A percentile compares a stretch with the other conserved stretches of the same genome.
Conservation (phyloP, 2,113 vertebrate genomes). For the Ranitomeya imitator region DNA sequence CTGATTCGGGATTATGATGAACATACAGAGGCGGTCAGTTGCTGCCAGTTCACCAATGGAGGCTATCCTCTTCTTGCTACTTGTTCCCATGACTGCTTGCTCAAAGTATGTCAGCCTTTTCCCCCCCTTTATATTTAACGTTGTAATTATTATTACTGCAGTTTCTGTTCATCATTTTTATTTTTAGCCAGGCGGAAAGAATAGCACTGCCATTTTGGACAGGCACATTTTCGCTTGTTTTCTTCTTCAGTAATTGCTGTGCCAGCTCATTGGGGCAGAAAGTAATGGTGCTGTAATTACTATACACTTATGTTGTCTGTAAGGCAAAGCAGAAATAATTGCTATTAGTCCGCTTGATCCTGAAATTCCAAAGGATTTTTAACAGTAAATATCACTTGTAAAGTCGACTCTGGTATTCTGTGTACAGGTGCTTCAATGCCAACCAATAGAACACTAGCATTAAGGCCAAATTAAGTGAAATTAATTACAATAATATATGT, state of each 20-base stretch:
- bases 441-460: neutral
- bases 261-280: conserved; percentile 30
- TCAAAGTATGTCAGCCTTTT: conserved; percentile 75
- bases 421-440: neutral
- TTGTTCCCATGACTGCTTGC: conserved; percentile 81
- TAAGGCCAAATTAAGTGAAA: neutral
- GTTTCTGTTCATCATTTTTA: conserved; percentile 5
- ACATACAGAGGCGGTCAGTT: conserved; percentile 88
- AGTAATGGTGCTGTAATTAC: conserved; percentile 45
- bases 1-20: conserved; percentile 78
- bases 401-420: neutral
- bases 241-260: conserved; percentile 23
- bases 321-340: conserved; percentile 47
- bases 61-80: conserved; percentile 81
- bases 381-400: conserved; percentile 16
- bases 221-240: conserved; percentile 31
- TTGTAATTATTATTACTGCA: conserved; percentile 23
- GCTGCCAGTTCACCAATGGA: conserved; percentile 88
- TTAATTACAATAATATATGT: neutral
- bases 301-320: conserved; percentile 25
- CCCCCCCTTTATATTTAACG: neutral
- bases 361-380: conserved; percentile 33
- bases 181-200: conserved; percentile 31
- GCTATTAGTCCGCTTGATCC: conserved; percentile 12
- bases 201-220: conserved; percentile 16